phyloP scores from a whole-genome alignment of 35 echinoderm and acorn worm genomes.

The Anneissia japonica region DNA sequence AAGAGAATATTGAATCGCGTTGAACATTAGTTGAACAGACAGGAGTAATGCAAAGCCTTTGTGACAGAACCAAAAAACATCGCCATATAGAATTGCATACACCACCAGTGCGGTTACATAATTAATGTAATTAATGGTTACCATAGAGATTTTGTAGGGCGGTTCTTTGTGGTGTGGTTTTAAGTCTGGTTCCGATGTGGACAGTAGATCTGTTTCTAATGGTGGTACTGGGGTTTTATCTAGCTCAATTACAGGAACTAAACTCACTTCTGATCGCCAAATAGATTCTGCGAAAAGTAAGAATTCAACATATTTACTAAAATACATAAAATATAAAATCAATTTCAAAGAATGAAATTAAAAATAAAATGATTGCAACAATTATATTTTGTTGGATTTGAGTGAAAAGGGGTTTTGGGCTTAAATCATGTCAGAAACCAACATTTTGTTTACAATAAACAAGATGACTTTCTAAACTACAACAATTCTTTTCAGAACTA shows the following conservation, averaged over 20 bases:
- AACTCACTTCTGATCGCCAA: not conserved
- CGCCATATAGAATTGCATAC: slow-evolving; percentile 82
- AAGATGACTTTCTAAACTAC: no score
- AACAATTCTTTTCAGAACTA: no score
- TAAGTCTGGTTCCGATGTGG: not conserved
- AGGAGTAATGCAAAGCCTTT: slow-evolving; percentile 84
- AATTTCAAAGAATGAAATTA: no score
- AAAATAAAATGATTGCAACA: no score
- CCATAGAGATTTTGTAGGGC: slow-evolving; percentile 69
- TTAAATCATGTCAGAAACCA: no score
- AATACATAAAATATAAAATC: no score
- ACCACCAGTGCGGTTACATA: slow-evolving; percentile 82
- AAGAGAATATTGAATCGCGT: slow-evolving; percentile 71
- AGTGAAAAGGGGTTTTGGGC: no score
- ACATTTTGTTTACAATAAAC: no score
- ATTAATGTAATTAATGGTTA: slow-evolving; percentile 93
- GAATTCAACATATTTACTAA: not conserved
- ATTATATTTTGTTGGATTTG: no score
- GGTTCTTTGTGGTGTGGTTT: not conserved
- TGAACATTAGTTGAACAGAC: slow-evolving; percentile 71
- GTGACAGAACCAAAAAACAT: slow-evolving; percentile 90
- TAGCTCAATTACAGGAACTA: not conserved
- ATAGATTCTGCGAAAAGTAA: not conserved
- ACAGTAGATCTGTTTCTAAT: not conserved
- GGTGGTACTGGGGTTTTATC: not conserved